A percentile compares a stretch with the other conserved stretches of the same genome.
phyloP scores from a whole-genome alignment of 1,140 invertebrate species.

The Drosophila azteca region DNA sequence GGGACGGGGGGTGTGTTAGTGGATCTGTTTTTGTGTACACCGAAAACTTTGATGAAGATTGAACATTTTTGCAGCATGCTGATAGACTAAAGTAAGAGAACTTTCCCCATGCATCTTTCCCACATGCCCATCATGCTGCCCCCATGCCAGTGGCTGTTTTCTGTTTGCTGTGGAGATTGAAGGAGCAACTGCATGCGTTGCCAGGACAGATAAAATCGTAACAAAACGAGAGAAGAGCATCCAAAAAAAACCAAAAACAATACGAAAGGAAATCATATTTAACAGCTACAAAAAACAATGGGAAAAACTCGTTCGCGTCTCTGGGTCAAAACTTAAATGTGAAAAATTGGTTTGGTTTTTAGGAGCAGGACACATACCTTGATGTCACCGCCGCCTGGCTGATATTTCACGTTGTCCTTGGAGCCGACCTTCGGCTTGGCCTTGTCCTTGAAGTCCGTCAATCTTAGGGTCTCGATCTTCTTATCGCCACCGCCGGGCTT shows the following conservation, averaged over 20 bases:
- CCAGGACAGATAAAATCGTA: conserved; percentile 37
- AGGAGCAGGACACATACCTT: conserved; percentile 88
- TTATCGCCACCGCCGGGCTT: conserved; percentile 96
- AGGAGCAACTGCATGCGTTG: conserved; percentile 30
- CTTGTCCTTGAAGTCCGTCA: conserved; percentile 94
- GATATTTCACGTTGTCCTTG: conserved; percentile 91
- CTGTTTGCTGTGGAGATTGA: conserved; percentile 13
- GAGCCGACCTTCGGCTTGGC: conserved; percentile 96
- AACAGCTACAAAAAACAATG: conserved; percentile 49
- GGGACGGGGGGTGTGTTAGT: conserved; percentile 37
- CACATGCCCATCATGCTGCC: conserved; percentile 42
- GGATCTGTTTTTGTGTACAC: conserved; percentile 20
- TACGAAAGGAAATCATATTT: conserved; percentile 43
- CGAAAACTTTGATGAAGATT: conserved; percentile 16
- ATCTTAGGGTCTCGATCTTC: conserved; percentile 94
- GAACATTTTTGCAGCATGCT: conserved; percentile 51
- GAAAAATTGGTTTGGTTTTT: conserved; percentile 14
- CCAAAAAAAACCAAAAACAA: conserved; percentile 31
- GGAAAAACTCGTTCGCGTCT: conserved; percentile 35
- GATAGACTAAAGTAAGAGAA: conserved; percentile 21
- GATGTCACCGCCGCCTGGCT: conserved; percentile 91
- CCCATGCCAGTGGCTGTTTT: conserved; percentile 37
- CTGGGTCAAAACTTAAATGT: conserved; percentile 54
- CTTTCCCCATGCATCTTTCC: conserved; percentile 42
- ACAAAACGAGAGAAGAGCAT: conserved; percentile 45